phyloP scores from a whole-genome alignment of 2,888 invertebrate genomes.

The Hirtodrosophila cameraria region DNA sequence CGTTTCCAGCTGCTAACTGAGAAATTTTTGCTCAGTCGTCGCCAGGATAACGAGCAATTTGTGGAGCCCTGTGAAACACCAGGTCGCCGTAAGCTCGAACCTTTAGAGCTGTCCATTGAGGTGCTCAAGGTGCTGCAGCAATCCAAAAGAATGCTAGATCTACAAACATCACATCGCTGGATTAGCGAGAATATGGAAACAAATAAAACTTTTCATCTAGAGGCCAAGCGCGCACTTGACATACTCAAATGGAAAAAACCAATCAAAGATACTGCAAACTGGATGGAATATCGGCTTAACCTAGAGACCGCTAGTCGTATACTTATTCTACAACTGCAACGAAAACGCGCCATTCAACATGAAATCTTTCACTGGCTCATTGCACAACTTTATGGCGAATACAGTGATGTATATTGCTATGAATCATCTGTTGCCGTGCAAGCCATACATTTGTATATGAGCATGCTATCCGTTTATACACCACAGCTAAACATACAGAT shows the following conservation, averaged over 20 bases:
- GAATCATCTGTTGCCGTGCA: conserved; percentile 32
- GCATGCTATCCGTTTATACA: too few relatives aligned
- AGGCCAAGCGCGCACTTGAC: conserved; percentile 10
- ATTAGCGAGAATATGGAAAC: not conserved
- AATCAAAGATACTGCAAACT: not conserved
- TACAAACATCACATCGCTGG: not conserved
- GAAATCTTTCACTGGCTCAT: conserved; percentile 25
- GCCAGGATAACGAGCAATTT: not conserved
- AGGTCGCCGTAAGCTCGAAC: conserved; percentile 3
- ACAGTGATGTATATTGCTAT: conserved; percentile 2
- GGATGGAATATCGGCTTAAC: conserved; percentile 15
- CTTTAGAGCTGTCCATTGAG: conserved; percentile 31
- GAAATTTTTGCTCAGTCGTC: conserved; percentile 23
- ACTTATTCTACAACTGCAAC: not conserved
- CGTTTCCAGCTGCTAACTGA: not conserved
- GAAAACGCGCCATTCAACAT: not conserved
- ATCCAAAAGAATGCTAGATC: not conserved
- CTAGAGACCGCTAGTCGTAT: conserved; percentile 27
- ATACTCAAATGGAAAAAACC: not conserved
- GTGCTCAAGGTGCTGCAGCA: conserved; percentile 18
- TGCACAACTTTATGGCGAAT: not conserved
- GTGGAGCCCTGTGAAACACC: conserved; percentile 3
- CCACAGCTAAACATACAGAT: not conserved
- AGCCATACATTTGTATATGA: conserved; percentile 26
- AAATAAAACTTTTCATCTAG: not conserved